Base-by-base conservation (phyloP, 1,140 invertebrate genomes). In the Tetragonula clypearis region DNA sequence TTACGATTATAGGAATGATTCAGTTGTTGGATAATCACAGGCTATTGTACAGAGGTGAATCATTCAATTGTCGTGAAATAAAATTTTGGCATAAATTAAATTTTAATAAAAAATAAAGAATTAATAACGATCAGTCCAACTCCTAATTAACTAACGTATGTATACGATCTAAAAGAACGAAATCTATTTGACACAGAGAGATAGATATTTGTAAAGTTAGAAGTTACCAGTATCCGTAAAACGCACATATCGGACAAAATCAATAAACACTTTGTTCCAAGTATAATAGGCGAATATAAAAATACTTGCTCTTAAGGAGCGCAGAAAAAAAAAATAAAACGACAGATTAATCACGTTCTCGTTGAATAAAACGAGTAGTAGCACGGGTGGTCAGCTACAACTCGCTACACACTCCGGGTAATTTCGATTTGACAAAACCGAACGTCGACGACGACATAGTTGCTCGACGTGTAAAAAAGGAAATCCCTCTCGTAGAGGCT, bases 401-500 rank as follows among this genome's bases (percentile, higher is more conserved):
- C 56, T 17, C 30, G 17, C 65, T 15, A 17, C n/a, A 23, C n/a
- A 23, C 23, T 62, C 0, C 3, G 3, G 30, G 26, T 21, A 35
- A 35, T n/a, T 75, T 30, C n/a, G 53, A 56, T 30, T 56, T 49
- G 49, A 75, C 41, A 72, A 53, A 72, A 77, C 30, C 35, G 72
- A n/a, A 49, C n/a, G 66, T 12, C 35, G 62, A 11, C 41, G 21
- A 53, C 58, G 35, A 55, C 65, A 53, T 65, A 65, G 60, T 49
- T n/a, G 58, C 1, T 21, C 2, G 21, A 1, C 0, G 35, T 49
- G 41, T 60, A 78, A 85, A 85, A 87, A 88, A 62, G 21, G 30
- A 76, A 78, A 84, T 66, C 23, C n/a, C 79, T 49, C 41, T 19
- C 30, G 60, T 23, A 12, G 58, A n/a, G n/a, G 69, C 26, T 55